Evolutionary conservation across 2,888 invertebrate species (phyloP).

Genomic region (Coenonympha glycerion): DNA sequence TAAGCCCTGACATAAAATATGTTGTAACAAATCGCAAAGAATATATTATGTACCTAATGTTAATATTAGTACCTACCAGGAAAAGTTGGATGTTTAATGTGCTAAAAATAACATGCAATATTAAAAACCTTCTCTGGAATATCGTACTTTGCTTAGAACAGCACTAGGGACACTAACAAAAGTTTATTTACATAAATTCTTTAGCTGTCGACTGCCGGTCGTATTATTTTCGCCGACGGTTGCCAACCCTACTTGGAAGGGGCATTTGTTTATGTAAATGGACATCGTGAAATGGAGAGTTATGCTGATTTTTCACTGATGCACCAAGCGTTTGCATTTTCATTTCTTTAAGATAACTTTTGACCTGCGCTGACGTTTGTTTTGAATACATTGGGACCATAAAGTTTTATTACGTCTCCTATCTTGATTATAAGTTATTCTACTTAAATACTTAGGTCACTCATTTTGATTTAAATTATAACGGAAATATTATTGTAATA

Average conservation of each 20-base stretch:
- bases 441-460: background rate
- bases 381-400: slow-evolving; percentile 19
- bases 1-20: too few relatives aligned
- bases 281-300: slow-evolving; percentile 39
- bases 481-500: background rate
- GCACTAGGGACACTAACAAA: too few relatives aligned
- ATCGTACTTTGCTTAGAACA: too few relatives aligned
- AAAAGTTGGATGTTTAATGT: too few relatives aligned
- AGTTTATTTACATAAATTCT: background rate
- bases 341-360: slow-evolving; percentile 34
- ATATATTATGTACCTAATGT: too few relatives aligned
- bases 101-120: too few relatives aligned
- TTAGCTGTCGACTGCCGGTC: slow-evolving; percentile 26
- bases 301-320: slow-evolving; percentile 41
- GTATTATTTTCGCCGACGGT: slow-evolving; percentile 12
- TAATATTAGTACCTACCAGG: too few relatives aligned
- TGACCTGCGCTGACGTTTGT: slow-evolving; percentile 25
- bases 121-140: too few relatives aligned
- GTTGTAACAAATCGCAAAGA: too few relatives aligned
- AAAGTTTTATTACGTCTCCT: slow-evolving; percentile 22
- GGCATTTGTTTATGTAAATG: slow-evolving; percentile 42
- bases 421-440: slow-evolving; percentile 9
- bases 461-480: background rate
- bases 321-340: slow-evolving; percentile 34
- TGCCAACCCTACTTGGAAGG: slow-evolving; percentile 37